These are phyloP conservation scores for Pocillopora verrucosa DNA, from an alignment of 64 coral and sea anemone genomes.

Conservation along the genomic window DNA sequence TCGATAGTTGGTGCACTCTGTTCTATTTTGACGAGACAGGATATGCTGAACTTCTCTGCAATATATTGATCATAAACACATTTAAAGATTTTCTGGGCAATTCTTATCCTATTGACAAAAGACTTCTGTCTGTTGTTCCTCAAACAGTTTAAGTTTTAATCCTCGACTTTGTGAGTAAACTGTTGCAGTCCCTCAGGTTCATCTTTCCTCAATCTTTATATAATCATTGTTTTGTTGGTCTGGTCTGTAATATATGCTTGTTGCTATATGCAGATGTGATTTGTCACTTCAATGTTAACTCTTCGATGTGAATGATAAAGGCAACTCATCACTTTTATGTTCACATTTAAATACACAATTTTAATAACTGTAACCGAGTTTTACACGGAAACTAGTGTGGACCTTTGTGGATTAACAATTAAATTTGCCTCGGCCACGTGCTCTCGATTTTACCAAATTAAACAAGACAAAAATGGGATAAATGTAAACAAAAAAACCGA, in stretches of 20 bases:
- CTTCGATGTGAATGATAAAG: not conserved
- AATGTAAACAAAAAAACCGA: constrained; percentile 28
- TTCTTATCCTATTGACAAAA: too few relatives aligned
- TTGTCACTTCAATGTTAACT: not conserved
- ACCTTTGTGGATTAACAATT: not conserved
- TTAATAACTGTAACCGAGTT: not conserved
- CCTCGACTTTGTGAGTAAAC: not conserved
- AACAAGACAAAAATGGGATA: constrained; percentile 24
- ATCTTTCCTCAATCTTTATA: not conserved
- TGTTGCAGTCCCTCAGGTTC: not conserved
- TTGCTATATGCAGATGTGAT: constrained; percentile 2
- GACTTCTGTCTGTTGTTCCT: not conserved
- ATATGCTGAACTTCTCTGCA: too few relatives aligned
- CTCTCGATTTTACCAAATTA: constrained; percentile 16
- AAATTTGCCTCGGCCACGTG: constrained; percentile 31
- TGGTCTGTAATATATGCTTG: not conserved
- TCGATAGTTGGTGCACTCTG: too few relatives aligned
- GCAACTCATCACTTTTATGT: not conserved
- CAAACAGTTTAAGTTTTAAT: not conserved
- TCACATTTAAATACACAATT: not conserved
- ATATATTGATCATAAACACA: too few relatives aligned
- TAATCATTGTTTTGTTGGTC: constrained; percentile 15
- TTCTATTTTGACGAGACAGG: too few relatives aligned
- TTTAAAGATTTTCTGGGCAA: too few relatives aligned
- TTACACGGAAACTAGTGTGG: not conserved